These are phyloP conservation scores for Crotalus tigris DNA, from an alignment of 2,113 vertebrate genomes.

Conservation along the genomic window DNA sequence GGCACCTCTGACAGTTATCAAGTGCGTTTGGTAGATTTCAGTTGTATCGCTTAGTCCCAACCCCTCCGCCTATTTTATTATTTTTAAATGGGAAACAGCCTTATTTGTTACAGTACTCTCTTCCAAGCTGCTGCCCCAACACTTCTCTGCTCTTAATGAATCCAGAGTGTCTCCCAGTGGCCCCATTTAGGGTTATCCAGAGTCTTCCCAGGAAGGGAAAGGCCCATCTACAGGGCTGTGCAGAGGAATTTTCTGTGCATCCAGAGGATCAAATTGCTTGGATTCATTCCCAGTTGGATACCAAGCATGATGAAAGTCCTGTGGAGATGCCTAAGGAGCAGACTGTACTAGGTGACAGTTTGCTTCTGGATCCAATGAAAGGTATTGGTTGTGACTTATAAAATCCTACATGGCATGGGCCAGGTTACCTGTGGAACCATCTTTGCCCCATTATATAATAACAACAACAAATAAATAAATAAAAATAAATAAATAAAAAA, in stretches of 20 bases:
- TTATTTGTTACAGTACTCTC: not conserved
- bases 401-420: not conserved
- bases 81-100: not conserved
- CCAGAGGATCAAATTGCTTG: not conserved
- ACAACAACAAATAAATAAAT: not conserved
- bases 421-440: not conserved
- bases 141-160: not conserved
- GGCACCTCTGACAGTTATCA: not conserved
- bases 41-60: not conserved
- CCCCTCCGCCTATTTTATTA: not conserved
- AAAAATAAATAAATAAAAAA: too few relatives aligned
- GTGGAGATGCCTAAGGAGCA: not conserved
- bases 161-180: not conserved
- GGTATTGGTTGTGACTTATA: not conserved
- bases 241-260: not conserved
- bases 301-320: not conserved
- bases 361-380: not conserved
- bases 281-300: not conserved
- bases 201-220: not conserved
- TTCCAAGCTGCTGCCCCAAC: not conserved
- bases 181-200: not conserved
- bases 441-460: not conserved
- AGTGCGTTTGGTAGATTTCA: not conserved
- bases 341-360: not conserved
- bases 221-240: not conserved